A percentile compares a stretch with the other conserved stretches of the same genome.
Conservation (phyloP, 2,797 vertebrate species). For the Mormyrops attenuatus region DNA sequence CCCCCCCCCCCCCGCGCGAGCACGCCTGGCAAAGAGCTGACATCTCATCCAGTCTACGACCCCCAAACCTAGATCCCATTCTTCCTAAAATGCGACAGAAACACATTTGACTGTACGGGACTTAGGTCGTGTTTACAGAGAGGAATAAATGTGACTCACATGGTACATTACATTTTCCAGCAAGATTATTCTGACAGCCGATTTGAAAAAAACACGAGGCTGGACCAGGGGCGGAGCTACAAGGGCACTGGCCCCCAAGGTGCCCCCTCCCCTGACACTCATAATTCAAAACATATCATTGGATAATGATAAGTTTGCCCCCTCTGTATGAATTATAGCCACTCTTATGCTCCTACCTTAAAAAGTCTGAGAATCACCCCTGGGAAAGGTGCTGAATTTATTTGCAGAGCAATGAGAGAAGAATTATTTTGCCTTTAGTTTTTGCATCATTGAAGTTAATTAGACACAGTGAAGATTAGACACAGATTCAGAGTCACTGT, state of each 20-base stretch:
- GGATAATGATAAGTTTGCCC: background rate
- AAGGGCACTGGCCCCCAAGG: background rate
- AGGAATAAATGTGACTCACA: background rate
- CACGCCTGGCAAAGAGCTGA: background rate
- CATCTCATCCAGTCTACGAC: background rate
- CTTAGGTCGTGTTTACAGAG: background rate
- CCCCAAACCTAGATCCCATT: background rate
- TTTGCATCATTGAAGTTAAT: background rate
- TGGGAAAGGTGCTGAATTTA: background rate
- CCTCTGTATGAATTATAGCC: background rate
- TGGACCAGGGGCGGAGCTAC: background rate
- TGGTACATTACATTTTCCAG: background rate
- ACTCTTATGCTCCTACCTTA: background rate
- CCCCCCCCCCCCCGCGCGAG: no score
- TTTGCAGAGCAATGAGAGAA: background rate
- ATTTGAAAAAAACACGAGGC: background rate
- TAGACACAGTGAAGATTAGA: background rate
- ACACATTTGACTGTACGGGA: background rate
- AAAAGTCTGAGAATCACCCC: background rate
- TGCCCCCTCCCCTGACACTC: background rate
- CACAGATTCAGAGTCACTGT: background rate
- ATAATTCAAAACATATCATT: background rate
- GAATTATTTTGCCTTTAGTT: background rate
- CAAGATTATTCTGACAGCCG: background rate
- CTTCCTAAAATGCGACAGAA: background rate